Percentiles rank a stretch among this genome's conserved stretches.
Conservation (phyloP, 2,888 invertebrate genomes). For the Barypeithes pellucidus region DNA sequence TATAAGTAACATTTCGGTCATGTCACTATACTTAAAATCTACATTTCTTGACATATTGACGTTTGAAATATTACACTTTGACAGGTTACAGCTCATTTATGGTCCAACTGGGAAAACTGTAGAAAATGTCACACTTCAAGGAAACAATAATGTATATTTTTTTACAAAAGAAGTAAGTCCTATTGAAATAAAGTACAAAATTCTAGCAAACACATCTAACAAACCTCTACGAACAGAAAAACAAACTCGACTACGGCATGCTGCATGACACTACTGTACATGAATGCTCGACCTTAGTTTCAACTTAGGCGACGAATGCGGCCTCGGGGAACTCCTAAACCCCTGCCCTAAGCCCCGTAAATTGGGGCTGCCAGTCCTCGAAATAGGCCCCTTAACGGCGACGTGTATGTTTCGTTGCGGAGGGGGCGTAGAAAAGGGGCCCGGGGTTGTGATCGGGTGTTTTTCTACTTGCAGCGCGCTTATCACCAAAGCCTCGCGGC, state of each 20-base stretch:
- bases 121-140: too few species aligned
- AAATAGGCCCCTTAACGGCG: conserved; percentile 57
- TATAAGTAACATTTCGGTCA: too few species aligned
- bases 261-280: not conserved
- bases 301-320: conserved; percentile 92
- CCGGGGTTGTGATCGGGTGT: conserved; percentile 91
- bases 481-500: conserved; percentile 92
- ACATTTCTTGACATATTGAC: too few species aligned
- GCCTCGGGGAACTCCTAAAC: conserved; percentile 75
- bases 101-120: too few species aligned
- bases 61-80: too few species aligned
- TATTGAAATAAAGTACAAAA: not conserved
- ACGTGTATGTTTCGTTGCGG: conserved; percentile 74
- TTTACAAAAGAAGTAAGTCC: too few species aligned
- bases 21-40: too few species aligned
- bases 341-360: conserved; percentile 75
- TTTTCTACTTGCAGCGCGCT: conserved; percentile 95
- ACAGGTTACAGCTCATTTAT: too few species aligned
- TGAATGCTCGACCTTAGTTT: conserved; percentile 83
- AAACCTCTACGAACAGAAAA: not conserved
- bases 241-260: not conserved
- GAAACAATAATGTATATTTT: too few species aligned
- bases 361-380: conserved; percentile 73
- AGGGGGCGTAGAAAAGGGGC: conserved; percentile 84
- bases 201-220: not conserved